Evolutionary conservation across 2,888 invertebrate species (phyloP), one percentile per base, ranked within the genome.

Genomic region (Patella pellucida): DNA sequence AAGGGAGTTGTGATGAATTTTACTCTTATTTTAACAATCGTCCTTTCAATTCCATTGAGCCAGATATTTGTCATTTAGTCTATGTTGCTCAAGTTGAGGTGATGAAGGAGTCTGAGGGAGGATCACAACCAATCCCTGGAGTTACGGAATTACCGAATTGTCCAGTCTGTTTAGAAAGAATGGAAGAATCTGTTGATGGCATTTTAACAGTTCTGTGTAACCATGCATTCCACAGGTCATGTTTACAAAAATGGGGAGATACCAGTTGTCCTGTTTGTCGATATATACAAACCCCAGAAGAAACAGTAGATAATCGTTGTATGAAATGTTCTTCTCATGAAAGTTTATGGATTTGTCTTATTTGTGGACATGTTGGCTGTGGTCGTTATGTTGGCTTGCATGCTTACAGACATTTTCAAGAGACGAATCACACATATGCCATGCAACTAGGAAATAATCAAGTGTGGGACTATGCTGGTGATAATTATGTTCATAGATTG

Each of bases 391-490:
- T 94, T 31, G 93, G 93, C 54, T 98, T 97, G 0, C 99, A 99
- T 92, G 99, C 99, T 0, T 97, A 96, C 85, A 95, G 96, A 78
- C 99, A 99, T 91, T 99, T 96, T 92, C 93, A 95, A 76, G 95
- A 96, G 76, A 98, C 99, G 0, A 96, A 97, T 84, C 99, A 99
- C 91, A 98, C 98, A 23, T 99, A 97, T 89, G 97, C 98, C 7
- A 94, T 99, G 93, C 98, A 99, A 90, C 92, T 99, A 76, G 98
- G 98, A 1, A 97, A 96, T 69, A 97, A 98, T 88, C 93, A 97
- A 72, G 99, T 99, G 0, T 99, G 99, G 99, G 99, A 99, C 90
- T 99, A 99, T 90, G 98, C 98, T 73, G 98, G 98, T 84, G 97
- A 98, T 91, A 97, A 96, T 91, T 98, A 97, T 92, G 97, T 97